Evolutionary conservation across 2,113 vertebrate genomes (phyloP).

Genomic region (Pandion haliaetus): DNA sequence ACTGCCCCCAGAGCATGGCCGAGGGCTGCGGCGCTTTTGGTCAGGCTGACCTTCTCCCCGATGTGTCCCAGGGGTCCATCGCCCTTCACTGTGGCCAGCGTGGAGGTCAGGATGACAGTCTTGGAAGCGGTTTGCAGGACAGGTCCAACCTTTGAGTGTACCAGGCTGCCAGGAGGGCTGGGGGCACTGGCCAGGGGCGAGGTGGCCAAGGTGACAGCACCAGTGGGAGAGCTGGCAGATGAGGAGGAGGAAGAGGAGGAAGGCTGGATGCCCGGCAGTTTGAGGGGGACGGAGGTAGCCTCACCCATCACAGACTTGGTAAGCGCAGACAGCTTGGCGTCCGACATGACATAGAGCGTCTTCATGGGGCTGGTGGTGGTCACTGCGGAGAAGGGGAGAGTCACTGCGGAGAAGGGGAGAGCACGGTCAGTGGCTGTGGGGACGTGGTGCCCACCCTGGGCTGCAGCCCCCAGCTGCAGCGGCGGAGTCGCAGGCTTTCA

Average conservation of each 20-base stretch:
- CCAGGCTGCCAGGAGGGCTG: background rate
- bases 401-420: conserved; percentile 56
- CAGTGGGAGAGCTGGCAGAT: background rate
- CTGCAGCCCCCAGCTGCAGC: background rate
- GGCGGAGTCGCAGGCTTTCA: background rate
- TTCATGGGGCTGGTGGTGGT: conserved; percentile 67
- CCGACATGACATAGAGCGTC: conserved; percentile 4
- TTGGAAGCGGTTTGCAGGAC: conserved; percentile 40
- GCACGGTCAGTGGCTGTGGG: rapidly evolving
- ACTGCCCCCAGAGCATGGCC: background rate
- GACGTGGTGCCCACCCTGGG: rapidly evolving
- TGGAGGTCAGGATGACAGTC: conserved; percentile 7
- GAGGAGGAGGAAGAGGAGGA: background rate
- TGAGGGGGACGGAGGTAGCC: conserved; percentile 2
- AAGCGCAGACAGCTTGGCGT: conserved; percentile 42
- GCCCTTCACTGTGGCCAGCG: background rate
- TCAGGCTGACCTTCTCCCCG: background rate
- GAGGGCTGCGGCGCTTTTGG: background rate
- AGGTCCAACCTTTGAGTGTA: conserved; percentile 5
- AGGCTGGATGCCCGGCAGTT: background rate
- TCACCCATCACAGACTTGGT: conserved; percentile 53
- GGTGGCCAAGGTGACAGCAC: background rate
- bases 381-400: conserved; percentile 51
- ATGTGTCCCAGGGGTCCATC: background rate
- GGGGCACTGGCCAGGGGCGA: background rate